Evolutionary conservation across 2,113 vertebrate genomes (phyloP), one percentile per base, ranked within the genome.

Genomic region (Xenopus borealis): DNA sequence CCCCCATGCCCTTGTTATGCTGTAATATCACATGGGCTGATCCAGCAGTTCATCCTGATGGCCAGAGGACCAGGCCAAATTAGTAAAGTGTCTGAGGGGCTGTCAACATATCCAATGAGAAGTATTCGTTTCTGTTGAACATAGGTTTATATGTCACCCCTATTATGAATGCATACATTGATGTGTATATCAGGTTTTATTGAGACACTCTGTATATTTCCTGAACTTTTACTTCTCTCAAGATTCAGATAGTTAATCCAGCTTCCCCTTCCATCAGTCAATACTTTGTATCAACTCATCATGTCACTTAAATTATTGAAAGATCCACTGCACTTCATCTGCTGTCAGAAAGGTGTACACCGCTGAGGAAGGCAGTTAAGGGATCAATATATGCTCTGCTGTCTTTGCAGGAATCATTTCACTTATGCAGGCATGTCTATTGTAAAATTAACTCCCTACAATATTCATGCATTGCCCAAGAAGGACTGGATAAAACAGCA

Each of bases 281-380:
- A 50, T 50, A 30, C 46, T 40, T 45, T 3, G 8, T 61, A 20
- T 27, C 20, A 61, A 27, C 58, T 61, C 9, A 23, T 10, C 18
- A 61, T 61, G 65, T 67, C 65, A 67, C 46, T 45, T 14, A 50
- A 47, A 45, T 45, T 47, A 67, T 50, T 67, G 45, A 20, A 20
- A 14, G 46, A 47, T 67, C 45, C 12, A 45, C n/a, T 50, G n/a
- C 19, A 18, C 65, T 23, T 47, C 52, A 18, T 18, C 19, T 50
- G 10, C 45, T 61, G 58, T 23, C 58, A 61, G 58, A 23, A 61
- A 61, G 19, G 18, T 12, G 19, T 61, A 61, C 8, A 61, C 58
- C 58, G 52, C 46, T 23, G 46, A 45, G 19, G 47, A 19, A 67
- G n/a, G 18, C 45, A 67, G 45, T 18, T 18, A 16, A 55, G 53